These are phyloP conservation scores for Adoxophyes honmai DNA, from an alignment of 1,140 invertebrate species.

Conservation along the genomic window DNA sequence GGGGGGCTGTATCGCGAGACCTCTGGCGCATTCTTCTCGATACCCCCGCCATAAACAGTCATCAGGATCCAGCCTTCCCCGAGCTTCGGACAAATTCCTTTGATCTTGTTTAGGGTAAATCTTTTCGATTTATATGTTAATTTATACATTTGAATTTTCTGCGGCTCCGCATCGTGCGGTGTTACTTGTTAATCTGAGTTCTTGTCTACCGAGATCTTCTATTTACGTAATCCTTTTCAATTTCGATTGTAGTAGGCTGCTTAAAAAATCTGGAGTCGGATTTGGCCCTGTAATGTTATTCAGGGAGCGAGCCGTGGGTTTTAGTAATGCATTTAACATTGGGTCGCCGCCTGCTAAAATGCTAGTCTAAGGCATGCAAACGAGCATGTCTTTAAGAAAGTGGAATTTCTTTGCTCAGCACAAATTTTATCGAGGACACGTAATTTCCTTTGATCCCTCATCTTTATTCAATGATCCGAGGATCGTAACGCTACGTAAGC, in stretches of 20 bases:
- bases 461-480: conserved; percentile 70
- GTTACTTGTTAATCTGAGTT: conserved; percentile 45
- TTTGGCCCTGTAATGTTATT: conserved; percentile 3
- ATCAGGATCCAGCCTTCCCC: conserved; percentile 41
- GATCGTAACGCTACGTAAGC: conserved; percentile 60
- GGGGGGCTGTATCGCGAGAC: conserved; percentile 34
- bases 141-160: conserved; percentile 69
- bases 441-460: conserved; percentile 71
- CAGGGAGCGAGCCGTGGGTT: conserved; percentile 7
- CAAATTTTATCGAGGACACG: conserved; percentile 61
- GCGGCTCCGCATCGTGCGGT: conserved; percentile 40
- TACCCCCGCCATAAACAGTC: conserved; percentile 58
- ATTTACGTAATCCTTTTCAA: conserved; percentile 24
- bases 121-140: conserved; percentile 76
- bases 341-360: conserved; percentile 16
- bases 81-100: conserved; percentile 66
- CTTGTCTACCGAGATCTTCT: conserved; percentile 31
- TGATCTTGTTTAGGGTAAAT: conserved; percentile 74
- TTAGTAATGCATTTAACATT: conserved; percentile 20
- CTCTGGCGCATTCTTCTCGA: conserved; percentile 31
- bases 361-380: conserved; percentile 46
- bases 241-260: conserved; percentile 27
- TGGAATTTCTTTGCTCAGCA: conserved; percentile 57
- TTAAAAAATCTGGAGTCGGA: conserved; percentile 1
- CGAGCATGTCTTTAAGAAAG: conserved; percentile 36